Conservation (phyloP, 1,140 invertebrate genomes). For the Helicoverpa armigera region DNA sequence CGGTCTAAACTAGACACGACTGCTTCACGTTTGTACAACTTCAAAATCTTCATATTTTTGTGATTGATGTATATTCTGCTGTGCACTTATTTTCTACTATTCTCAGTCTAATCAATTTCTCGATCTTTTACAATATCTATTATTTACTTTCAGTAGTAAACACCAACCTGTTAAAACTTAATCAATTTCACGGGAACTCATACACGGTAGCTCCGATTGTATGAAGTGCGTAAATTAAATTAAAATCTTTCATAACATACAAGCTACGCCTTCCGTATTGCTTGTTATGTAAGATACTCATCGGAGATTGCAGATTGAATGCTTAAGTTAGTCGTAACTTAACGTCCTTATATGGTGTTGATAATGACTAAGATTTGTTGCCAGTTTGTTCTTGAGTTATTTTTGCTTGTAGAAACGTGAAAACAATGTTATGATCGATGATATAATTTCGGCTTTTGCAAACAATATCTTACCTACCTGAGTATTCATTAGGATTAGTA, state of each 20-base stretch:
- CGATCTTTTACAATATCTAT: neutral
- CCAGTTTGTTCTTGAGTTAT: neutral
- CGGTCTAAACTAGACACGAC: too few species aligned
- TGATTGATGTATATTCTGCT: too few species aligned
- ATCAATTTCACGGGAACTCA: slow-evolving; percentile 17
- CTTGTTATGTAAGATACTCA: slow-evolving; percentile 39
- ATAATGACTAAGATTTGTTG: neutral
- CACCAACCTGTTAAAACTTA: neutral
- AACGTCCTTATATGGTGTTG: neutral
- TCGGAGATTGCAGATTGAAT: slow-evolving; percentile 29
- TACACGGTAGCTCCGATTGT: neutral
- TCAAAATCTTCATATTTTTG: too few species aligned
- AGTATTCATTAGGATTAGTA: too few species aligned
- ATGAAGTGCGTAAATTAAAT: slow-evolving; percentile 6
- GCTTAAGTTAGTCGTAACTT: slow-evolving; percentile 1
- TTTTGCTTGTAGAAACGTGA: neutral
- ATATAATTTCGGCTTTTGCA: too few species aligned
- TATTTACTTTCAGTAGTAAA: neutral
- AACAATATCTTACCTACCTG: too few species aligned
- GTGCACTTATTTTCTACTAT: neutral
- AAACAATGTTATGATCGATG: too few species aligned
- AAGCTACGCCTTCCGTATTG: slow-evolving; percentile 33
- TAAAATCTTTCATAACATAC: slow-evolving; percentile 42
- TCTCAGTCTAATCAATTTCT: neutral
- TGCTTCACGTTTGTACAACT: too few species aligned